Evolutionary conservation across 2,888 invertebrate genomes (phyloP), one percentile per base, ranked within the genome.

Genomic region (Netelia inedita): DNA sequence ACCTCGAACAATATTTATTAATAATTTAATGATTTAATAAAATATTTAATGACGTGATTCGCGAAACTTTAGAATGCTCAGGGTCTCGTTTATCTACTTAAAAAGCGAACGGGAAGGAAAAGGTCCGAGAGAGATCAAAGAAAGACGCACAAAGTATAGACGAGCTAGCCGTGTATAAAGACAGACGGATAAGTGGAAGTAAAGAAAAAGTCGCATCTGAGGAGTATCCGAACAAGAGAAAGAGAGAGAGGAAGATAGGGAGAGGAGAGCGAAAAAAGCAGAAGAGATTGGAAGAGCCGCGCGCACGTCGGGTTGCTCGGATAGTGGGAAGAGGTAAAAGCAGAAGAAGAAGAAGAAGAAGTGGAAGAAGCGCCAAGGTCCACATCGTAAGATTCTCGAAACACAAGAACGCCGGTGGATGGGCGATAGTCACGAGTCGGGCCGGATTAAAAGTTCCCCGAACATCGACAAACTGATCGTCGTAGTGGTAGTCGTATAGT

Each of bases 381-480:
- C 78, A 74, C 74, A 83, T 88, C 83, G 87, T 86, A 85, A 89
- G 88, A 89, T 88, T 88, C 85, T 83, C 82, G 83, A 85, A 82
- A 86, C 86, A 87, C 61, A 71, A 69, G 85, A 88, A 88, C 83
- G 88, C 87, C 85, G 88, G 35, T 35, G 35, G 69, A 87, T 87
- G 85, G 86, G 82, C 86, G 83, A 87, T 87, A 89, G 90, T 90
- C 91, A 91, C 91, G 90, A 91, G 88, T 86, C 72, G 82, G 85
- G 82, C 85, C 83, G 89, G 90, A 91, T 91, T 92, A 91, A 91
- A 91, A 91, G 91, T 89, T 90, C 86, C 87, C 88, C 89, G 90
- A 91, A 91, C 91, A 91, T 91, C 89, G 90, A 88, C 89, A 87
- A 88, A 86, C 88, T 90, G 91, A 91, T 91, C 90, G 86, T 87